Base-by-base conservation (phyloP, 1,140 invertebrate species). In the Whitmania pigra region DNA sequence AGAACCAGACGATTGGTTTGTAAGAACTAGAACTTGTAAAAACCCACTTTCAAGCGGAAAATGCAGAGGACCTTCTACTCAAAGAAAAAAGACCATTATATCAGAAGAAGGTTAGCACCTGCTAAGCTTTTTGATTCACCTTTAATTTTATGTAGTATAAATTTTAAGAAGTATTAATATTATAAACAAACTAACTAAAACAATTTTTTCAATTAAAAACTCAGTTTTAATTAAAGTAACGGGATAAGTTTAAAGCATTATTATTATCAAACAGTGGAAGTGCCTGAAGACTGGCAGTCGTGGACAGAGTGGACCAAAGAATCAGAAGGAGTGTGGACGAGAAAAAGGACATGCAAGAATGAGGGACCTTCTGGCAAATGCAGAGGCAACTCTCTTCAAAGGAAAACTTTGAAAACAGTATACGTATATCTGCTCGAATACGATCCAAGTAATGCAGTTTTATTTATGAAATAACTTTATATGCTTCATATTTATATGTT, bases 321-420 rank as follows among this genome's bases (percentile, higher is more conserved):
- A 25, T 22, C 29, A 13, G 57, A 31, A 22, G 29, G 22, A n/a
- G 29, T 63, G 22, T 63, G 57, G 57, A 63, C 57, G 18, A 22
- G 57, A 63, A 63, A 22, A 15, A 63, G 57, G 18, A 31, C 29
- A 15, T 63, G 57, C 29, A 63, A 63, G 15, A 63, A 63, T 15
- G 15, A 63, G 9, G 57, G 57, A 17, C 22, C 29, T 18, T 25
- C 57, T 25, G 57, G 57, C 11, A 63, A 25, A 63, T 63, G 57
- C 57, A 63, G 57, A 63, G 57, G 57, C 9, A 63, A 63, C 22
- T 63, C 57, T 7, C 22, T 63, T 63, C 22, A 63, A 63, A 63
- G 29, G 57, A 63, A 31, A 63, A 22, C 22, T 7, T 63, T 63
- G 29, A 63, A 31, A 63, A 20, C 18, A 49, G 43, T 49, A 15